phyloP scores from a whole-genome alignment of 2,113 vertebrate genomes.

The Mus musculus region DNA sequence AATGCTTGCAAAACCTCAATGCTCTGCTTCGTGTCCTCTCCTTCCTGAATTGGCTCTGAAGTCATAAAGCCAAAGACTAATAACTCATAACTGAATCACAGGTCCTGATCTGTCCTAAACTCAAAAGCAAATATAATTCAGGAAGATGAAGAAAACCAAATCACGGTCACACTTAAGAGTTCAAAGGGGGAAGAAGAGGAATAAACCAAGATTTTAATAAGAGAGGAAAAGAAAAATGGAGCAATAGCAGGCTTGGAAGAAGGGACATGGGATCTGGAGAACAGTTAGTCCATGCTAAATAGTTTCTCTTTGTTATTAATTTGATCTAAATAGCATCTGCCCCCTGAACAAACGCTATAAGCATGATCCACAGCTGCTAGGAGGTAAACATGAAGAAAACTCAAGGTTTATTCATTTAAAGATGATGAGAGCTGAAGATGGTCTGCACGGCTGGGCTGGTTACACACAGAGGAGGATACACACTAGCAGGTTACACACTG shows the following conservation, averaged over 20 bases:
- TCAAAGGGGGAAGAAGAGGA: background rate
- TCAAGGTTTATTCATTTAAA: background rate
- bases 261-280: background rate
- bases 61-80: background rate
- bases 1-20: background rate
- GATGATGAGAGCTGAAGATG: background rate
- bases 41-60: background rate
- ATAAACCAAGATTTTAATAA: background rate
- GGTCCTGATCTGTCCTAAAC: background rate
- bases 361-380: background rate
- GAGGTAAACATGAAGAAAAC: slow-evolving; percentile 19
- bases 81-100: background rate
- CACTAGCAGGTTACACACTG: background rate
- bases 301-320: background rate
- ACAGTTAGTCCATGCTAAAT: background rate
- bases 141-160: background rate
- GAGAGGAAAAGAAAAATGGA: background rate
- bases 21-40: background rate
- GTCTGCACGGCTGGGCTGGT: background rate
- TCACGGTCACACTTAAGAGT: background rate
- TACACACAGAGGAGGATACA: too few species aligned
- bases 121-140: slow-evolving; percentile 1
- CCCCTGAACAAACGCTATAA: background rate
- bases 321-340: background rate
- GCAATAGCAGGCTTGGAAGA: background rate